These are phyloP conservation scores for Sitobion miscanthi DNA, from an alignment of 1,140 invertebrate genomes.

Conservation along the genomic window DNA sequence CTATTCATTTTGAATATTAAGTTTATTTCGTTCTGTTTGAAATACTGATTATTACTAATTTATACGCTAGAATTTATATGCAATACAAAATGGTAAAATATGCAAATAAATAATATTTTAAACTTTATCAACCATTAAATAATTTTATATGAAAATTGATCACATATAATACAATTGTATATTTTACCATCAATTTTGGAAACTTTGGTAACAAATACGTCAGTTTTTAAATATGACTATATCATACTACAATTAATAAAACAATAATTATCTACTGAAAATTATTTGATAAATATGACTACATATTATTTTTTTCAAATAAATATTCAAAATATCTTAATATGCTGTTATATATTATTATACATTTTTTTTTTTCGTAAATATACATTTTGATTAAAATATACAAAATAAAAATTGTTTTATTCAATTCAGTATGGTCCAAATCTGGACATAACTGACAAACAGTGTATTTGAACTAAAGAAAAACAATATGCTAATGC, in stretches of 20 bases:
- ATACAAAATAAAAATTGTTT: not conserved
- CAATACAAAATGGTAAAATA: not conserved
- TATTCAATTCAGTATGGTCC: not conserved
- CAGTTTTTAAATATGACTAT: too few relatives aligned
- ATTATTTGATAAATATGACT: too few relatives aligned
- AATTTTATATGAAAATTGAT: not conserved
- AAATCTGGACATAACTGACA: too few relatives aligned
- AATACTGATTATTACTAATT: not conserved
- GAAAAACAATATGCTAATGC: too few relatives aligned
- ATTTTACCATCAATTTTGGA: not conserved
- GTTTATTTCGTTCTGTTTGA: not conserved
- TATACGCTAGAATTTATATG: too few relatives aligned
- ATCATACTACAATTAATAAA: not conserved
- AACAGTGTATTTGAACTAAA: too few relatives aligned
- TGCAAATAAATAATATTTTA: too few relatives aligned
- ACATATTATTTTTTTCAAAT: too few relatives aligned
- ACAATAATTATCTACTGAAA: not conserved
- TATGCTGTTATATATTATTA: not conserved
- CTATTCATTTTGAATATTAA: not conserved
- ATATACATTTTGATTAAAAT: not conserved
- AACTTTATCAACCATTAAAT: not conserved
- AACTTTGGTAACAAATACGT: not conserved
- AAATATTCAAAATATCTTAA: not conserved
- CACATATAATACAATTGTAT: not conserved
- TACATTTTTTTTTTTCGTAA: too few relatives aligned